Evolutionary conservation across 2,113 vertebrate genomes (phyloP), one percentile per base, ranked within the genome.

Genomic region (Thalassoma bifasciatum): DNA sequence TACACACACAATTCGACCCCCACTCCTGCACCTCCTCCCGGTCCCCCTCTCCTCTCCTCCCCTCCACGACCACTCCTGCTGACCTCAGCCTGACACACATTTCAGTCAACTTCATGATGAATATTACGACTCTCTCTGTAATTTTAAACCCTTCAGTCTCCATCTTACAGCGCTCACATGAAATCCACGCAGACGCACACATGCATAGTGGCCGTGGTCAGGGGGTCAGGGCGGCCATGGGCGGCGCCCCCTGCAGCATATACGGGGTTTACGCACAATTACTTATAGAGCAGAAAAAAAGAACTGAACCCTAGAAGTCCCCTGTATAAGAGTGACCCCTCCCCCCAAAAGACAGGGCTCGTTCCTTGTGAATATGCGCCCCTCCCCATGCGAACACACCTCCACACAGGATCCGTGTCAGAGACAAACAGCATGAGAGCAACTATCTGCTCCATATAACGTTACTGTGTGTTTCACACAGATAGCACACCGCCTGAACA

Each of bases 311-410:
- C n/a, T 53, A 30, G 54, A 78, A 76, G 62, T 83, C 73, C 37
- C 60, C 34, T 6, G 73, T 26, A 30, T 7, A 22, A 26, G 1
- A 5, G 57, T 46, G 34, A 22, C 74, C 59, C 77, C 46, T 17
- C 42, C 82, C 57, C 47, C 47, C 58, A 23, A 72, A 47, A 78
- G 46, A 66, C 44, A 64, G 59, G 50, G 65, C 47, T 57, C 23
- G 60, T 75, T 62, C 62, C 44, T 3, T 37, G 8, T 75, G 47
- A 88, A 63, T 63, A 61, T 44, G 46, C 13, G 21, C 66, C 66
- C 73, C 81, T 66, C 75, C 75, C 17, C 63, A 54, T 62, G 72
- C 71, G 57, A 22, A 79, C 81, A 84, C 82, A 78, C 79, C 77
- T 66, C 70, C 79, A 71, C 3, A 66, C 22, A 65, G 21, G 42